Conservation (phyloP, 2,113 vertebrate genomes). For the Neolamprologus modestus region DNA sequence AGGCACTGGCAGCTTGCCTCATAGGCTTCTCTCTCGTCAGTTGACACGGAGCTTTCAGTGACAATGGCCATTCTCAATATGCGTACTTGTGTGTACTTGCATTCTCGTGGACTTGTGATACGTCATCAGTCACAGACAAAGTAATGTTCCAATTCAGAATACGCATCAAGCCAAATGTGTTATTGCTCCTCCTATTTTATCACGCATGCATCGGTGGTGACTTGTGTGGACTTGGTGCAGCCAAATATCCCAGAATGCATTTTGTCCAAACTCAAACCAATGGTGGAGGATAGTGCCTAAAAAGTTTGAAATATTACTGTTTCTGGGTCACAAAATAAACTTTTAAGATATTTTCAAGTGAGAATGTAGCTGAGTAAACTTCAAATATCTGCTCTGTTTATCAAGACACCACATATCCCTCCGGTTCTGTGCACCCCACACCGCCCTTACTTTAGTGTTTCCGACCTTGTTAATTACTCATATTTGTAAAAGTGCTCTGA, state of each 20-base stretch:
- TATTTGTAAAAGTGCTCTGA: not conserved
- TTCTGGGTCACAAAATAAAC: not conserved
- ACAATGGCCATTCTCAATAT: not conserved
- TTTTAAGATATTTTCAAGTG: not conserved
- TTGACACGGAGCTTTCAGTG: not conserved
- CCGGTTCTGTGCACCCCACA: not conserved
- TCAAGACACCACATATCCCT: not conserved
- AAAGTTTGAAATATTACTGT: not conserved
- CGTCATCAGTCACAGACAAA: not conserved
- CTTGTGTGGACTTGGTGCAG: not conserved
- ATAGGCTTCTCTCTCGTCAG: not conserved
- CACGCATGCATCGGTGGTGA: not conserved
- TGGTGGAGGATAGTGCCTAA: not conserved
- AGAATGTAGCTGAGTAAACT: not conserved
- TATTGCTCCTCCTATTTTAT: not conserved
- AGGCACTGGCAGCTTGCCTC: not conserved
- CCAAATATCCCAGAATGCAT: not conserved
- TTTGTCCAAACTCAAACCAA: not conserved
- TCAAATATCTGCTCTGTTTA: not conserved
- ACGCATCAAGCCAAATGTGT: not conserved
- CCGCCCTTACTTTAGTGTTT: not conserved
- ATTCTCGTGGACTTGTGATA: not conserved
- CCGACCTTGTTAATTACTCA: fast-evolving
- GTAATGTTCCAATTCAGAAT: not conserved
- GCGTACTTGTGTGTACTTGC: not conserved